Conservation (phyloP, 1,140 invertebrate species). For the Parapsyche elsis region DNA sequence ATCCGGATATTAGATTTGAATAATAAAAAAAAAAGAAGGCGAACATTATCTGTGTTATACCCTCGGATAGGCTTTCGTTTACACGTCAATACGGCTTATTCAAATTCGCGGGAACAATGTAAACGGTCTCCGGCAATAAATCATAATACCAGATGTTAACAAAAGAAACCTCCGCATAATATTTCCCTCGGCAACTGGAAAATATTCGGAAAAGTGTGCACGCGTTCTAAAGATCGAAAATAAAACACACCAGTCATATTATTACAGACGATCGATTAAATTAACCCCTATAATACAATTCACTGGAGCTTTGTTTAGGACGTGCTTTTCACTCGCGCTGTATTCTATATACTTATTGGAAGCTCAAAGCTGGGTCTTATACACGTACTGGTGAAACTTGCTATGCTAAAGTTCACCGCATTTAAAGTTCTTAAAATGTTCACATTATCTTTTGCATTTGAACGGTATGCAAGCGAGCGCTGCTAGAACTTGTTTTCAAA, state of each 20-base stretch:
- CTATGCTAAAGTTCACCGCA: slow-evolving; percentile 25
- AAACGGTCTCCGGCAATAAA: slow-evolving; percentile 48
- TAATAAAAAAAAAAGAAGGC: slow-evolving; percentile 15
- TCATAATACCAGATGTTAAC: slow-evolving; percentile 53
- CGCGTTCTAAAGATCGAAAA: not conserved
- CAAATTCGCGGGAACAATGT: slow-evolving; percentile 49
- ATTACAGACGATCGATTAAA: too few relatives aligned
- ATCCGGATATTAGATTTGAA: slow-evolving; percentile 40
- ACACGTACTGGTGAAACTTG: not conserved
- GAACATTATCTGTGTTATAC: slow-evolving; percentile 44
- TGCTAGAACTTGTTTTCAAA: slow-evolving; percentile 31
- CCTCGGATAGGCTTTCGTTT: slow-evolving; percentile 45
- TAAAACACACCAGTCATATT: not conserved
- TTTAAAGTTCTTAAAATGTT: slow-evolving; percentile 36
- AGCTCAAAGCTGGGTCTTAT: too few relatives aligned
- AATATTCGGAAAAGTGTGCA: slow-evolving; percentile 12
- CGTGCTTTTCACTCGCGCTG: too few relatives aligned
- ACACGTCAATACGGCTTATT: slow-evolving; percentile 49
- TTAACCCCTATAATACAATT: too few relatives aligned
- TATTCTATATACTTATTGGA: too few relatives aligned
- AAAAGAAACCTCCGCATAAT: slow-evolving; percentile 44
- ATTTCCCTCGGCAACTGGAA: slow-evolving; percentile 3
- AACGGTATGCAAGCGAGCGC: slow-evolving; percentile 12
- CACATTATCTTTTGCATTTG: slow-evolving; percentile 35
- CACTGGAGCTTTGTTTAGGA: too few relatives aligned